A percentile compares a stretch with the other conserved stretches of the same genome.
These are phyloP conservation scores for Florisuga fusca DNA, from an alignment of 2,797 vertebrate genomes.

Conservation along the genomic window DNA sequence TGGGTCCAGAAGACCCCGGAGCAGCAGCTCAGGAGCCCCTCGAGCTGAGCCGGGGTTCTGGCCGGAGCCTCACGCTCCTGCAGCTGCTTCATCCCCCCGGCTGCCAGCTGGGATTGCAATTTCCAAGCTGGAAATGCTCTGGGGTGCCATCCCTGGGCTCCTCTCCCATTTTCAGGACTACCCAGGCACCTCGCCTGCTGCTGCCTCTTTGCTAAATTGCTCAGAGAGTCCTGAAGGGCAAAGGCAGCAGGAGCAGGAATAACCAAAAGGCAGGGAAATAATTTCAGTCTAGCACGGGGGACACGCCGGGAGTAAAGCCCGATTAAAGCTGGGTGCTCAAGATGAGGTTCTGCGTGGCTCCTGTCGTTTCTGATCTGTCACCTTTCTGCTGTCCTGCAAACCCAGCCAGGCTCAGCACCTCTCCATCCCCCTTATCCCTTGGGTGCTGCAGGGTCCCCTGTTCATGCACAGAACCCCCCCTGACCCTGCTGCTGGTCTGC, in stretches of 20 bases:
- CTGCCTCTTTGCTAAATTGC: background rate
- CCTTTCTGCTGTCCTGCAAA: rapidly evolving
- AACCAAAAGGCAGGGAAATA: background rate
- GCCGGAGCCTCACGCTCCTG: background rate
- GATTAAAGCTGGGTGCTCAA: rapidly evolving
- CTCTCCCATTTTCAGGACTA: background rate
- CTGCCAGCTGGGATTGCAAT: background rate
- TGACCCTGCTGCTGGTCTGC: background rate
- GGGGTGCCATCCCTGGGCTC: background rate
- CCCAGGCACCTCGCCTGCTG: background rate
- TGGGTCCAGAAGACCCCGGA: background rate
- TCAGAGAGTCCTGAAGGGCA: rapidly evolving
- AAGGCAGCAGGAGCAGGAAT: no score
- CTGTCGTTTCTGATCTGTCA: rapidly evolving
- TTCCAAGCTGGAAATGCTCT: background rate
- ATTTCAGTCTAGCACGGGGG: background rate
- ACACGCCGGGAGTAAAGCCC: background rate
- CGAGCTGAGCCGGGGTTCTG: background rate
- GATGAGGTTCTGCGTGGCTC: rapidly evolving
- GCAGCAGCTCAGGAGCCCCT: background rate
- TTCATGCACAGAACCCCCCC: background rate
- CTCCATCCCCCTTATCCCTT: rapidly evolving
- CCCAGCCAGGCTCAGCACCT: rapidly evolving
- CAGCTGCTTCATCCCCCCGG: background rate
- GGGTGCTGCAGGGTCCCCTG: rapidly evolving